These are phyloP conservation scores for Sceliomorpha sp. DNA, from an alignment of 2,888 invertebrate genomes.

Conservation along the genomic window DNA sequence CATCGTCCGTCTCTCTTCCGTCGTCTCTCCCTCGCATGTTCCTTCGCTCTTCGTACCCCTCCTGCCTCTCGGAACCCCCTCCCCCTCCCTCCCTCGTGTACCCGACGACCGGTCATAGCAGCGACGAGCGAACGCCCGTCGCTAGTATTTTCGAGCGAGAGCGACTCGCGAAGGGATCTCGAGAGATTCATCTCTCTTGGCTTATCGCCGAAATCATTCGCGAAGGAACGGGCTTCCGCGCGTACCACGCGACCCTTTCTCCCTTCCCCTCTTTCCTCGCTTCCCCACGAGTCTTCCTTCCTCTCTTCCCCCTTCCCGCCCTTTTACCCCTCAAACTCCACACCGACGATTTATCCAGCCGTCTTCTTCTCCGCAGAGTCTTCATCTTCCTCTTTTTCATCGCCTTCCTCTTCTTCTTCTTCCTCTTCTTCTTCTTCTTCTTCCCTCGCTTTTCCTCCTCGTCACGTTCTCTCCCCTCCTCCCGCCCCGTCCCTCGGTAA, in stretches of 20 bases:
- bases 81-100: too few species aligned
- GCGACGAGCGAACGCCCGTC: slow-evolving; percentile 58
- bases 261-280: slow-evolving; percentile 6
- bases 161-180: slow-evolving; percentile 57
- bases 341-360: too few species aligned
- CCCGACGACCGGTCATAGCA: slow-evolving; percentile 45
- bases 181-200: slow-evolving; percentile 37
- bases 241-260: slow-evolving; percentile 11
- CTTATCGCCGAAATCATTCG: slow-evolving; percentile 38
- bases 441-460: slow-evolving; percentile 16
- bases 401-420: too few species aligned
- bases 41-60: slow-evolving; percentile 45
- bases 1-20: background rate
- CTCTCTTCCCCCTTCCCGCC: too few species aligned
- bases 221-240: slow-evolving; percentile 30
- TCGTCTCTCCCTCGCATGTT: slow-evolving; percentile 22
- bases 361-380: slow-evolving; percentile 21
- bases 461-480: slow-evolving; percentile 43
- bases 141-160: slow-evolving; percentile 59
- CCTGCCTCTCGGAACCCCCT: slow-evolving; percentile 36
- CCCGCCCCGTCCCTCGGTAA: slow-evolving; percentile 30
- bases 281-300: slow-evolving; percentile 4
- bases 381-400: too few species aligned
- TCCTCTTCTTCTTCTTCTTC: slow-evolving; percentile 12
- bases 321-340: too few species aligned